Evolutionary conservation across 92 coral and sea anemone genomes (phyloP).

Genomic region (Metridium senile): DNA sequence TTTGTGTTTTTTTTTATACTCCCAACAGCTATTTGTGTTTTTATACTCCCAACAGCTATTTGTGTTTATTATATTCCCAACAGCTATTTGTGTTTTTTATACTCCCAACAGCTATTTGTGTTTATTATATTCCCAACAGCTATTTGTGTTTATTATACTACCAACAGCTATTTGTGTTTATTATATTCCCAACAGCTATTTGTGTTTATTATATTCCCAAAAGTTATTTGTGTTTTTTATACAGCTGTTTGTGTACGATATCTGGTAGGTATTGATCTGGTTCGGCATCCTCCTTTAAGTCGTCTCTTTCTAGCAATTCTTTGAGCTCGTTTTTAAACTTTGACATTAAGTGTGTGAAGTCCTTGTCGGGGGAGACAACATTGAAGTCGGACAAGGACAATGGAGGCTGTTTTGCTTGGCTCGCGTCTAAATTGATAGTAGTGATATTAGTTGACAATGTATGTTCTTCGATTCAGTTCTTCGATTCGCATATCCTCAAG

Average conservation of each 20-base stretch:
- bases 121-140: neutral
- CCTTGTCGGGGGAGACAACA: neutral
- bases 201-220: no score
- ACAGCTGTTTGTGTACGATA: neutral
- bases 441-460: no score
- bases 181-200: neutral
- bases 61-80: no score
- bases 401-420: neutral
- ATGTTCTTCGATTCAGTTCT: no score
- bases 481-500: no score
- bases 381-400: neutral
- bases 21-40: no score
- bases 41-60: no score
- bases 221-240: neutral
- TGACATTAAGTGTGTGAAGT: neutral
- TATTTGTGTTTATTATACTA: no score
- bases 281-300: neutral
- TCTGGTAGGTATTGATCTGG: constrained; percentile 25
- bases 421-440: neutral
- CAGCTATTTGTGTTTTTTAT: no score
- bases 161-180: no score
- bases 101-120: no score
- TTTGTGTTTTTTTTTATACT: no score
- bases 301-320: constrained; percentile 5
- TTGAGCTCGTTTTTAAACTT: constrained; percentile 10